A percentile compares a stretch with the other conserved stretches of the same genome.
Conservation (phyloP, 2,797 vertebrate genomes). For the Tadarida brasiliensis region DNA sequence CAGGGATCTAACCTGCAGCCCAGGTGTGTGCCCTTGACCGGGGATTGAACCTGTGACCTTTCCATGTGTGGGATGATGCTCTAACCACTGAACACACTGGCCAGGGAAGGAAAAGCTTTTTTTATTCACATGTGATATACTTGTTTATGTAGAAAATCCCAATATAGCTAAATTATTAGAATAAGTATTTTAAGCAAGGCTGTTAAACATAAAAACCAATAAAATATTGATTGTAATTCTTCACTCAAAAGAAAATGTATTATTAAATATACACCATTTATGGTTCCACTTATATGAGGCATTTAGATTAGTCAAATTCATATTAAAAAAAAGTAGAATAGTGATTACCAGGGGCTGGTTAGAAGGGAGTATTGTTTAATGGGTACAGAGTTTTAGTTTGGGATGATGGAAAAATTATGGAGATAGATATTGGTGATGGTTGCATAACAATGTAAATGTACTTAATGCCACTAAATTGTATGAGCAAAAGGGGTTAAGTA, state of each 20-base stretch:
- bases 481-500: neutral
- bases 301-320: neutral
- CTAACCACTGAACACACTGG: no score
- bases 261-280: neutral
- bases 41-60: no score
- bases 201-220: neutral
- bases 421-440: neutral
- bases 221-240: neutral
- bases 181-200: neutral
- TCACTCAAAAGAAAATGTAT: neutral
- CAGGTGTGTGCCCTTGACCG: no score
- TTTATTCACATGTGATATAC: neutral
- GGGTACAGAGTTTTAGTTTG: neutral
- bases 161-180: neutral
- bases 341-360: neutral
- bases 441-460: neutral
- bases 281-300: neutral
- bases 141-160: constrained; percentile 14
- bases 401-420: neutral
- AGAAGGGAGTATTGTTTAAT: neutral
- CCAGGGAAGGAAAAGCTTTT: neutral
- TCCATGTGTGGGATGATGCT: no score
- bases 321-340: neutral
- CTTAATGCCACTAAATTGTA: neutral
- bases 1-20: no score